Conservation (phyloP, 2,113 vertebrate genomes). For the Lophotis ruficrista region DNA sequence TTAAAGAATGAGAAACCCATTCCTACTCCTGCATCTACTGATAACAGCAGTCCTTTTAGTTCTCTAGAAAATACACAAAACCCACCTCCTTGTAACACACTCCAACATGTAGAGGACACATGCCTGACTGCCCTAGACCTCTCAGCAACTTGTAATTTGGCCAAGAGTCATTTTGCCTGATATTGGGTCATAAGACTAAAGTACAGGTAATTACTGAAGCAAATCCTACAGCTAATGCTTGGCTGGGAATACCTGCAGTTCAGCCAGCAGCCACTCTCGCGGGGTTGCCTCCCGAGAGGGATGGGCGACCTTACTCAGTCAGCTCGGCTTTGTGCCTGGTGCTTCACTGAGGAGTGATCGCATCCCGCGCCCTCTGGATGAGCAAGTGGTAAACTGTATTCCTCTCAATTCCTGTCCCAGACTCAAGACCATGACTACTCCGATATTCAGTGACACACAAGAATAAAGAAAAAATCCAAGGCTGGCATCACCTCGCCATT, state of each 20-base stretch:
- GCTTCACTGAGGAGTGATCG: not conserved
- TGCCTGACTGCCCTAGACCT: constrained; percentile 16
- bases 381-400: constrained; percentile 26
- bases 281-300: not conserved
- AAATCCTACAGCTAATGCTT: constrained; percentile 36
- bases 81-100: not conserved
- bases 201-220: constrained; percentile 53
- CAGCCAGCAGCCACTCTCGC: not conserved
- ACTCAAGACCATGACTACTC: not conserved
- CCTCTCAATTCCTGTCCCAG: not conserved
- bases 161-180: constrained; percentile 31
- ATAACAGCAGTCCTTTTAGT: not conserved
- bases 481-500: constrained; percentile 49
- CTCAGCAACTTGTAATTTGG: constrained; percentile 24
- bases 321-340: not conserved
- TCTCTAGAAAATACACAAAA: not conserved
- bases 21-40: not conserved
- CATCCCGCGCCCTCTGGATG: not conserved
- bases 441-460: constrained; percentile 10
- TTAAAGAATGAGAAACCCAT: not conserved
- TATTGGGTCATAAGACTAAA: constrained; percentile 56
- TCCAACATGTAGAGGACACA: constrained; percentile 39
- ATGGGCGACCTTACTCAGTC: not conserved
- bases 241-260: not conserved
- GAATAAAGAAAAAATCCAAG: constrained; percentile 33